These are phyloP conservation scores for Sycophila sp. DNA, from an alignment of 1,140 invertebrate species.

Conservation along the genomic window DNA sequence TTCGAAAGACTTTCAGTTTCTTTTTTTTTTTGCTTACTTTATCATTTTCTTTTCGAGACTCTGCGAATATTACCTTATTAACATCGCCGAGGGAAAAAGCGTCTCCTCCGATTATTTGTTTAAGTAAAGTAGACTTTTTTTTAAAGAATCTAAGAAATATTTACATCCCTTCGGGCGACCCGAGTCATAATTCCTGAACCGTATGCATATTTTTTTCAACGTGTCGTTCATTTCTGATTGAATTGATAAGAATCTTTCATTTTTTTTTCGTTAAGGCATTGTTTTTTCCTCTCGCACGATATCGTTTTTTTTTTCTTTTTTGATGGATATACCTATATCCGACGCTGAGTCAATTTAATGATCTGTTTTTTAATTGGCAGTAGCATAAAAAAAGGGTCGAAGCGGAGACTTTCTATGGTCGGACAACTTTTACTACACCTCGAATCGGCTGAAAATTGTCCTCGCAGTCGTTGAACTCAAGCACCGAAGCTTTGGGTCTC, in stretches of 20 bases:
- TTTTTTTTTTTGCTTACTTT: not conserved
- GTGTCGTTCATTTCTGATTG: too few species aligned
- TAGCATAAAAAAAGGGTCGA: conserved; percentile 37
- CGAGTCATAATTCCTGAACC: conserved; percentile 2
- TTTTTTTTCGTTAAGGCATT: conserved; percentile 35
- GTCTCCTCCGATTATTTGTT: not conserved
- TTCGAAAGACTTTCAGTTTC: conserved; percentile 1
- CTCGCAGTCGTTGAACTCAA: not conserved
- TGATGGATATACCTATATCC: too few species aligned
- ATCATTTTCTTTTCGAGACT: not conserved
- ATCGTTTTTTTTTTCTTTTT: conserved; percentile 1
- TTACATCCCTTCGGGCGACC: conserved; percentile 22
- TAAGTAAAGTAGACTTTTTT: conserved; percentile 24
- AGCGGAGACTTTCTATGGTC: conserved; percentile 33
- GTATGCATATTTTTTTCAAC: not conserved
- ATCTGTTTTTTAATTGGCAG: conserved; percentile 37
- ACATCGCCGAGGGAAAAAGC: not conserved
- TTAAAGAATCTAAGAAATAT: conserved; percentile 36
- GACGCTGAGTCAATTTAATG: too few species aligned
- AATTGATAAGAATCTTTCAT: conserved; percentile 7
- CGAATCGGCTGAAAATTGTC: conserved; percentile 2
- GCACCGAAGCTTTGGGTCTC: not conserved
- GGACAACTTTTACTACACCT: not conserved
- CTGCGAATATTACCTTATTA: not conserved
- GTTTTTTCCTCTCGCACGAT: conserved; percentile 6